Base-by-base conservation (phyloP, 2,113 vertebrate species). In the Jacana jacana region DNA sequence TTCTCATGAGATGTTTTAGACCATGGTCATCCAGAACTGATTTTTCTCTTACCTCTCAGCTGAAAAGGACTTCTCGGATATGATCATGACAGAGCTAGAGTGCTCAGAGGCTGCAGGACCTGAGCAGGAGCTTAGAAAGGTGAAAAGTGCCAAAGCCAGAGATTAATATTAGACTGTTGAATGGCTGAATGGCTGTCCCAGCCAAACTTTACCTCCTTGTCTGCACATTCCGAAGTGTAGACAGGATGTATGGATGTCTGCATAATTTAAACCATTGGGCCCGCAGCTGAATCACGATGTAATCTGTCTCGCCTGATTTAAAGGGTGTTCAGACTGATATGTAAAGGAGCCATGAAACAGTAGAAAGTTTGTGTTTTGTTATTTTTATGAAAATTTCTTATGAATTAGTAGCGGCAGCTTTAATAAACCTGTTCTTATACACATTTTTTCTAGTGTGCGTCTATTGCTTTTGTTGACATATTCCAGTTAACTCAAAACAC, bases 361-460 rank as follows among this genome's bases (percentile, higher is more conserved):
- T 33, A 90, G 28, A 46, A 65, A 46, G 7, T 54, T 93, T 91
- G 37, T 91, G 37, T 63, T 93, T 85, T 46, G n/a, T 61, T 94
- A 57, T n/a, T 86, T 91, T 92, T 69, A 92, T 61, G 3, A 78
- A 44, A 58, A 61, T n/a, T 44, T 80, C 54, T 81, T 86, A 81
- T 33, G 17, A 93, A 83, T 88, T 71, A 75, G 77, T 84, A 35
- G 33, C 30, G 91, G 48, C 86, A 91, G 30, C 48, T 86, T 57
- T 54, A 96, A 94, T 95, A 96, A 96, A 97, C 25, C 18, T 71
- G 5, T 55, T 90, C 86, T 51, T 95, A 80, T 33, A 86, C 27
- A 17, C 68, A 7, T 28, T 40, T 91, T 64, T 94, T 70, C 52
- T 76, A n/a, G 25, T 81, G 60, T 95, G 17, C 55, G 60, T 73